Conservation (phyloP, 35 echinoderm and acorn worm genomes). For the Patiria miniata region DNA sequence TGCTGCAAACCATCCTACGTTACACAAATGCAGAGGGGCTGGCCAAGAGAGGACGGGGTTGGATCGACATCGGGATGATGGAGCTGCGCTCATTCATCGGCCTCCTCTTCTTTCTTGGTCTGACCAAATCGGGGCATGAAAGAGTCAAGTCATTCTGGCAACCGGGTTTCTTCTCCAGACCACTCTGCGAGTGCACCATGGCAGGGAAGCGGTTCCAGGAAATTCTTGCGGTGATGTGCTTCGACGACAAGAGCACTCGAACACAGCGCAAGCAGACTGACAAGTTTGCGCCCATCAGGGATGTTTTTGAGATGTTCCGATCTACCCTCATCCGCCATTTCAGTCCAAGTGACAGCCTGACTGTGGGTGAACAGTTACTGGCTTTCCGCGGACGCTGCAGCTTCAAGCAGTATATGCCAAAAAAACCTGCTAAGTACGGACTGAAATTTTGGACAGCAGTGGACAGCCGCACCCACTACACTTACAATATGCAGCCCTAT, state of each 20-base stretch:
- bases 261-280: neutral
- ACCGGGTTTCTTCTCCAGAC: neutral
- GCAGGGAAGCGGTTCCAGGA: neutral
- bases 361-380: neutral
- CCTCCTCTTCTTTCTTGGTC: neutral
- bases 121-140: conserved; percentile 8
- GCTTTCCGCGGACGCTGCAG: neutral
- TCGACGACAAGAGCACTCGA: neutral
- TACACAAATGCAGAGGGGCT: neutral
- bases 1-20: neutral
- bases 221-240: neutral
- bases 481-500: conserved; percentile 10
- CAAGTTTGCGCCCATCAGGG: conserved; percentile 1
- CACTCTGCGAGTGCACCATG: conserved; percentile 21
- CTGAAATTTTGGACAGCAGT: conserved; percentile 1
- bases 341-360: neutral
- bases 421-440: neutral
- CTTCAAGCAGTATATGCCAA: conserved; percentile 3
- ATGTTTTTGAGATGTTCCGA: neutral
- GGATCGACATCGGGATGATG: neutral
- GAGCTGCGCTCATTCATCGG: conserved; percentile 1
- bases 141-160: neutral
- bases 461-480: conserved; percentile 3
- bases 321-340: neutral
- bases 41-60: neutral